Base-by-base conservation (phyloP, 2,797 vertebrate species). In the Centropyge bicolor region DNA sequence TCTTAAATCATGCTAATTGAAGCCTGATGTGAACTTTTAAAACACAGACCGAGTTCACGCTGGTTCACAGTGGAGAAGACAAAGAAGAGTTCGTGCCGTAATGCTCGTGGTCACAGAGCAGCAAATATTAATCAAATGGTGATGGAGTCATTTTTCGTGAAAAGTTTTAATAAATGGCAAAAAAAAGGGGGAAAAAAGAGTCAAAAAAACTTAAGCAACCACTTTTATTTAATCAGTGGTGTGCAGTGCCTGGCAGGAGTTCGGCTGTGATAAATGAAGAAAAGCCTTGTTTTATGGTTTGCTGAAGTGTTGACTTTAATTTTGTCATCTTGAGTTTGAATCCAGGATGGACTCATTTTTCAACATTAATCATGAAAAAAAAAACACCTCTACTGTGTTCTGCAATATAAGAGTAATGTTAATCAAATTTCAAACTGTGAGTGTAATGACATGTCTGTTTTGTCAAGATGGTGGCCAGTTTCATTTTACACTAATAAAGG, bases 231-330 rank as follows among this genome's bases (percentile, higher is more conserved):
- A 54, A 72, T 72, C 43, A 22, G 67, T 20, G 14, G 5, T n/a
- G n/a, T 19, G 16, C 14, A 5, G 27, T 27, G 17, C 5, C 35
- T 36, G 61, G 24, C 71, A 60, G 27, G 8, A 56, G 40, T 8
- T 51, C 1, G 20, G 12, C 35, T 70, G 55, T 72, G 77, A 84
- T 54, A 19, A 59, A 72, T 76, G 43, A 41, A 76, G 20, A 48
- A 38, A 67, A 54, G 52, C 22, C 7, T 36, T 36, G 19, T 13
- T 60, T 17, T 64, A 69, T 8, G 36, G 48, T 60, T 62, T 61
- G 60, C 60, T 59, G 0, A 52, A 45, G 43, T 19, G 38, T 43
- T 67, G 43, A 55, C 40, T 68, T 62, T 41, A 35, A 16, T 66
- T 73, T 59, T 70, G 43, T 49, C 65, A 66, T 56, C 17, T 65